phyloP scores from a whole-genome alignment of 2,888 invertebrate species.

The Pachycephus smyrnensis region DNA sequence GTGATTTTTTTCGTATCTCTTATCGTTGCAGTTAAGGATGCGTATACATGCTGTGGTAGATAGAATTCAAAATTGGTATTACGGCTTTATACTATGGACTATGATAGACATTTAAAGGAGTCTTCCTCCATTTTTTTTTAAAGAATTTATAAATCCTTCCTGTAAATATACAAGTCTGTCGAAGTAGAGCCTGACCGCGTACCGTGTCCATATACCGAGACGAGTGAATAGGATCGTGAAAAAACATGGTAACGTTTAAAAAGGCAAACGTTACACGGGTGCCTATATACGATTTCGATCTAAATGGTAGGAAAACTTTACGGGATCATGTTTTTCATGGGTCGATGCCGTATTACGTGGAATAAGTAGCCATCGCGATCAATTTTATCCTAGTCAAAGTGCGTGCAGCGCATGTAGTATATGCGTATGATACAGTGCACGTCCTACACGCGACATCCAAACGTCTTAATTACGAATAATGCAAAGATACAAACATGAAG shows the following conservation, averaged over 20 bases:
- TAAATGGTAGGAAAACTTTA: background rate
- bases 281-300: conserved; percentile 8
- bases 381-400: background rate
- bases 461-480: conserved; percentile 30
- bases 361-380: background rate
- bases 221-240: background rate
- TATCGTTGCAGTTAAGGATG: background rate
- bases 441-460: conserved; percentile 29
- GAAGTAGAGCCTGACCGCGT: background rate
- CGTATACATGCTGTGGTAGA: background rate
- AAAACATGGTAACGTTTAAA: conserved; percentile 3
- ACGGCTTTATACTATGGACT: background rate
- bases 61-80: background rate
- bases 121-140: background rate
- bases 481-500: background rate
- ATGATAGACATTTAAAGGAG: background rate
- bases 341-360: background rate
- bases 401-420: background rate
- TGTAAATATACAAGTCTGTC: background rate
- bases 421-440: no score
- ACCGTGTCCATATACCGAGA: background rate
- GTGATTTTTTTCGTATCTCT: conserved; percentile 1
- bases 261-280: conserved; percentile 9
- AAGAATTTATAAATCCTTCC: background rate
- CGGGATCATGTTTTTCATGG: background rate